Base-by-base conservation (phyloP, 2,797 vertebrate species). In the Phataginus tricuspis region DNA sequence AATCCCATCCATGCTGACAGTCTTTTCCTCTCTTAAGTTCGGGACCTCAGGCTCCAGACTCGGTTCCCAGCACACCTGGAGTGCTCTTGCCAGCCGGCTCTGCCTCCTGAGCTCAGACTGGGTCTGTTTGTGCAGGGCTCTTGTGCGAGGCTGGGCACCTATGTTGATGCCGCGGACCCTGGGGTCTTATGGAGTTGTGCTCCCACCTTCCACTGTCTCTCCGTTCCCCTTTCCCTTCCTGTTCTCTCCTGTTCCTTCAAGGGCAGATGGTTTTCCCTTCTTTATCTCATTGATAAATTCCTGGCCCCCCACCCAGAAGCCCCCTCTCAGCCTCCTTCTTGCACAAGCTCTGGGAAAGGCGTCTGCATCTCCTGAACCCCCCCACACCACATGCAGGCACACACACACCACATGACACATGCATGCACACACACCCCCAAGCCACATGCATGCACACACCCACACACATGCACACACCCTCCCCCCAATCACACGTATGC, bases 191-290 rank as follows among this genome's bases (percentile, higher is more conserved):
- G 27, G 3, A 23, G 11, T 6, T 0, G 8, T 4, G 25, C 7
- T 1, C 16, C n/a, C 23, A 7, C 3, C 49, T 27, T 8, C 29
- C 0, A 0, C 0, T 0, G 16, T 4, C 91, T 27, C 12, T 34
- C 42, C 16, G 5, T 2, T 37, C 9, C 90, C 0, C 66, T 19
- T 88, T 7, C n/a, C 66, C 85, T 45, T 45, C 45, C 45, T 45
- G 45, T 45, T 45, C 45, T 45, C 45, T 12, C 45, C 45, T 45
- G 45, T 45, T 45, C 45, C 10, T 9, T 45, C 11, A 45, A 45
- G 16, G 31, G 27, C 1, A 16, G 51, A 0, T 18, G 34, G 3
- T 8, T 29, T 34, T 39, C 49, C 45, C 34, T 84, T 42, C 19
- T 42, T 13, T 8, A 9, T 61, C 34, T 79, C 19, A 3, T 14